Conservation (phyloP, 2,797 vertebrate species). For the Ambastaia sidthimunki region DNA sequence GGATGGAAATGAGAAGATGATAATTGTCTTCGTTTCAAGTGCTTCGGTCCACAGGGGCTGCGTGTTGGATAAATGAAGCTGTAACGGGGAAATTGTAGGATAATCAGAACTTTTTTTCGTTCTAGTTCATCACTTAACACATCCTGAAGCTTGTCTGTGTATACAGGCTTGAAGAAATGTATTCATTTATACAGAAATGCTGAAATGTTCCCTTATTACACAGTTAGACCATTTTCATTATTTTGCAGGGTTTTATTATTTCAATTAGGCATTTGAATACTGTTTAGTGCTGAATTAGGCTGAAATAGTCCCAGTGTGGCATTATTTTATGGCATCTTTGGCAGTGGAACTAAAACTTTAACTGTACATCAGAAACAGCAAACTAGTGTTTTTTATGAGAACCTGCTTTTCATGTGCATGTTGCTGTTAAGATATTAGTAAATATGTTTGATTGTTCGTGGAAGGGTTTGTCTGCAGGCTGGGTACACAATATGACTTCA, state of each 20-base stretch:
- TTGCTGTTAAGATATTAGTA: too few species aligned
- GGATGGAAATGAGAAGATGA: constrained; percentile 32
- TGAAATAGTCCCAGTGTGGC: background rate
- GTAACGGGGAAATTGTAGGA: constrained; percentile 30
- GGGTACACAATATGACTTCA: too few species aligned
- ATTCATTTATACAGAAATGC: constrained; percentile 25
- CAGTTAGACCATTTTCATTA: background rate
- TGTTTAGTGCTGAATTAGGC: background rate
- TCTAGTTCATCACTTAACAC: constrained; percentile 36
- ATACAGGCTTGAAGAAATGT: constrained; percentile 24
- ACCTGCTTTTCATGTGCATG: too few species aligned
- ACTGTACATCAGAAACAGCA: too few species aligned
- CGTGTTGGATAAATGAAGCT: constrained; percentile 32
- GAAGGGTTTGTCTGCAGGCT: too few species aligned
- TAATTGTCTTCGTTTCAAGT: constrained; percentile 35
- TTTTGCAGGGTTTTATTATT: background rate
- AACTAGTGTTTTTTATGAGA: too few species aligned
- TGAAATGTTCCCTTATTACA: background rate
- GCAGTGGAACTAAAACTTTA: too few species aligned
- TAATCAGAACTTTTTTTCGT: constrained; percentile 40
- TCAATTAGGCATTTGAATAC: background rate
- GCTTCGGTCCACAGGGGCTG: constrained; percentile 31
- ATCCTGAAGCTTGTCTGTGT: constrained; percentile 29
- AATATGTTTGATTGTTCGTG: too few species aligned
- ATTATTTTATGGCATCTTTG: background rate